phyloP scores from a whole-genome alignment of 2,888 invertebrate genomes.

The Nipponacmea schrenckii region DNA sequence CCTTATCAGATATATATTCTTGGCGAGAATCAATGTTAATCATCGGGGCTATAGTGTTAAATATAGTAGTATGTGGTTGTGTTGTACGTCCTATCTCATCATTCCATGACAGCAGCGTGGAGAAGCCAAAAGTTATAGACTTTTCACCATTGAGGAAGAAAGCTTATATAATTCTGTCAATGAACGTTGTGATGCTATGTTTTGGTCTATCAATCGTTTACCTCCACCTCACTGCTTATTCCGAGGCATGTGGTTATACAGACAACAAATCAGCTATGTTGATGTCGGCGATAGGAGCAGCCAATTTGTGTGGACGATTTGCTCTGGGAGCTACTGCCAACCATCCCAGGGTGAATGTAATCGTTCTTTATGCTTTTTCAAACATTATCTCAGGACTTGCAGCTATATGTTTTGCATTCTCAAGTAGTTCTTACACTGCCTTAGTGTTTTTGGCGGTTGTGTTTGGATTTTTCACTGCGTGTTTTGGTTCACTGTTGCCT shows the following conservation, averaged over 20 bases:
- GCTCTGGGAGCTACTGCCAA: constrained; percentile 35
- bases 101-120: constrained; percentile 20
- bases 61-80: constrained; percentile 44
- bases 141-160: constrained; percentile 40
- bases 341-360: constrained; percentile 27
- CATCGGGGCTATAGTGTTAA: constrained; percentile 39
- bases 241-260: constrained; percentile 33
- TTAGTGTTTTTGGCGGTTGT: constrained; percentile 33
- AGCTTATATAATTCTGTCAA: constrained; percentile 36
- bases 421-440: constrained; percentile 25
- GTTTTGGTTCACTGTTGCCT: constrained; percentile 42
- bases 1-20: constrained; percentile 37
- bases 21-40: constrained; percentile 48
- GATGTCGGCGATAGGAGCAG: constrained; percentile 44
- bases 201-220: constrained; percentile 49
- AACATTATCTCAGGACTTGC: constrained; percentile 39
- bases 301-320: constrained; percentile 44
- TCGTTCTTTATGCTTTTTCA: constrained; percentile 35
- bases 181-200: constrained; percentile 44
- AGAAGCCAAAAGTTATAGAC: constrained; percentile 36
- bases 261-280: constrained; percentile 37
- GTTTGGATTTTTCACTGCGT: constrained; percentile 45
- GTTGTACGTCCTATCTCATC: constrained; percentile 39
- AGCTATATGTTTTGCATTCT: constrained; percentile 32
- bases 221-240: constrained; percentile 44